Evolutionary conservation across 2,888 invertebrate species (phyloP).

Genomic region (Dryomyza anilis): DNA sequence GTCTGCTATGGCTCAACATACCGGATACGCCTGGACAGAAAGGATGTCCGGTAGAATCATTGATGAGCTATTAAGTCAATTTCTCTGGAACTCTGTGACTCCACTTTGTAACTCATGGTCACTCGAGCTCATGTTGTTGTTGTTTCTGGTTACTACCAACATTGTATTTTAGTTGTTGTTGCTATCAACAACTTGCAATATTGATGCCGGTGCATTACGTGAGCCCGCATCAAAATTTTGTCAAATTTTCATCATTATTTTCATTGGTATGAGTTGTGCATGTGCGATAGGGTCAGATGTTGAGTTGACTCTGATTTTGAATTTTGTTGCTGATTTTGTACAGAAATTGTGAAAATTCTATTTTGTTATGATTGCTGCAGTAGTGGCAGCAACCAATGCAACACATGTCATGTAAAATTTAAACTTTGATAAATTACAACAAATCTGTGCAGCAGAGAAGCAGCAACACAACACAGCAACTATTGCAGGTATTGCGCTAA

Average conservation of each 20-base stretch:
- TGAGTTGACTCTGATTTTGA: no score
- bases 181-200: conserved; percentile 12
- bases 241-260: conserved; percentile 21
- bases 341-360: neutral
- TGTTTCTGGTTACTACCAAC: conserved; percentile 3
- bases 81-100: conserved; percentile 32
- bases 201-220: conserved; percentile 28
- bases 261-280: neutral
- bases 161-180: neutral
- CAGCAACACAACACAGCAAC: no score
- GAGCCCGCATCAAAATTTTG: conserved; percentile 33
- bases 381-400: no score
- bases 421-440: conserved; percentile 7
- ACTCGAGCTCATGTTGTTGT: conserved; percentile 35
- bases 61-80: conserved; percentile 62
- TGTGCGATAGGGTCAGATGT: no score
- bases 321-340: neutral
- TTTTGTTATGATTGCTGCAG: neutral
- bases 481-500: conserved; percentile 2
- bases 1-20: conserved; percentile 50
- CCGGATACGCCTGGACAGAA: conserved; percentile 59
- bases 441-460: neutral
- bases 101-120: no score
- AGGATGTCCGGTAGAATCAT: conserved; percentile 61
- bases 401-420: conserved; percentile 3